phyloP scores from a whole-genome alignment of 2,888 invertebrate genomes.

The Drosophila kokeensis region DNA sequence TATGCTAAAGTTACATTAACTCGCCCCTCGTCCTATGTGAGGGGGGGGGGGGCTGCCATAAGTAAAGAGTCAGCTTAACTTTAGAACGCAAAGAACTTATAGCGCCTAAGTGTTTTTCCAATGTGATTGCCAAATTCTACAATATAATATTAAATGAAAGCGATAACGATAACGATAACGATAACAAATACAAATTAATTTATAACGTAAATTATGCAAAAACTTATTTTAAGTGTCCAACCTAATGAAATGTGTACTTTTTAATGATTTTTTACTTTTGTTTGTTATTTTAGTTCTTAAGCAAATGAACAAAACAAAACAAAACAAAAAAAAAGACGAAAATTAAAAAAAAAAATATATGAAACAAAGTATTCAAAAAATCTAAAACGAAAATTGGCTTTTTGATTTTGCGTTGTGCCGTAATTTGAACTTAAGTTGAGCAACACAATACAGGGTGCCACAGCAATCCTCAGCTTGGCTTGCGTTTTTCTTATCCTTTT shows the following conservation, averaged over 20 bases:
- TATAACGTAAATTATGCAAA: slow-evolving; percentile 43
- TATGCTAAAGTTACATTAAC: slow-evolving; percentile 31
- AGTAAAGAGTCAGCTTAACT: slow-evolving; percentile 44
- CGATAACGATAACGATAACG: slow-evolving; percentile 4
- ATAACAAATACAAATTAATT: slow-evolving; percentile 48
- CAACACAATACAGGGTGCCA: not conserved
- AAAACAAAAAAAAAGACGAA: slow-evolving; percentile 25
- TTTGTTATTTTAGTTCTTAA: slow-evolving; percentile 80
- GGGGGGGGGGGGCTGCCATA: slow-evolving; percentile 55
- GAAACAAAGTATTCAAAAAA: slow-evolving; percentile 56
- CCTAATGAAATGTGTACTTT: slow-evolving; percentile 49
- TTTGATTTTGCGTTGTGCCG: slow-evolving; percentile 35
- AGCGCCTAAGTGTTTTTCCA: slow-evolving; percentile 78
- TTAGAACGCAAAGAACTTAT: slow-evolving; percentile 75
- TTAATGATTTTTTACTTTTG: slow-evolving; percentile 58
- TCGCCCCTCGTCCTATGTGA: slow-evolving; percentile 8
- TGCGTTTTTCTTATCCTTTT: not conserved
- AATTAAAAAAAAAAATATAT: slow-evolving; percentile 27
- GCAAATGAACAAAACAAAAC: slow-evolving; percentile 28
- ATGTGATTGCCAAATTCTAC: slow-evolving; percentile 81
- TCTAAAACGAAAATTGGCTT: slow-evolving; percentile 43
- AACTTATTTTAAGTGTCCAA: slow-evolving; percentile 30
- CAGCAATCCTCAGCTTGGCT: not conserved
- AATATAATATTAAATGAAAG: slow-evolving; percentile 45
- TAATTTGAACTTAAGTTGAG: slow-evolving; percentile 9